phyloP scores from a whole-genome alignment of 2,888 invertebrate species.

The Leptopterna dolabrata region DNA sequence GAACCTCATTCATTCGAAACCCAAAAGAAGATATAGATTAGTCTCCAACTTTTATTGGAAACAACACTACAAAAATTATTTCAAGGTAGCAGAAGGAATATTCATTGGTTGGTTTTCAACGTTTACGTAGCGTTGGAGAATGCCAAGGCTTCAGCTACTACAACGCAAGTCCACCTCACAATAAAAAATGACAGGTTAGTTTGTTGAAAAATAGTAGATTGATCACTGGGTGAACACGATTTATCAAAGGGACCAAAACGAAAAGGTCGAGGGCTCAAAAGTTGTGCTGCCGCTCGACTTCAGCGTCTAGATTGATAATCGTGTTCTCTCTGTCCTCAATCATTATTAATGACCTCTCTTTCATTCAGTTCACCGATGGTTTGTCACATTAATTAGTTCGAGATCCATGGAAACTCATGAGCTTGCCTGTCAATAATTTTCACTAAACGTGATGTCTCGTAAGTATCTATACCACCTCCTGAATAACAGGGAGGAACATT shows the following conservation, averaged over 20 bases:
- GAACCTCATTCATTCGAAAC: no score
- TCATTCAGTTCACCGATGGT: background rate
- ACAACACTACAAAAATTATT: no score
- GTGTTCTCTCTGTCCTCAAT: background rate
- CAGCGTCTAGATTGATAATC: constrained; percentile 27
- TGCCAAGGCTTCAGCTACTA: background rate
- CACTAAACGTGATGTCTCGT: no score
- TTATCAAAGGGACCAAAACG: background rate
- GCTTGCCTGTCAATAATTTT: background rate
- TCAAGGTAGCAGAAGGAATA: no score
- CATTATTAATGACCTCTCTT: background rate
- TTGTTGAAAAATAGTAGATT: background rate
- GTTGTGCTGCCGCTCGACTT: background rate
- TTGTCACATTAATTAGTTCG: background rate
- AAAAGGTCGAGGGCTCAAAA: background rate
- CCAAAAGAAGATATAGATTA: no score
- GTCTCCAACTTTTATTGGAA: no score
- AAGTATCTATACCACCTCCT: no score
- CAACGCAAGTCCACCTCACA: background rate
- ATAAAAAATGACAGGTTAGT: background rate
- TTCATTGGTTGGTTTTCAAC: no score
- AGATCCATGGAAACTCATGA: background rate
- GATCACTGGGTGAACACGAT: background rate
- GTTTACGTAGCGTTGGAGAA: no score
- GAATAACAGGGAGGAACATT: no score